Conservation (phyloP, 2,797 vertebrate species). For the Sebastes miniatus region DNA sequence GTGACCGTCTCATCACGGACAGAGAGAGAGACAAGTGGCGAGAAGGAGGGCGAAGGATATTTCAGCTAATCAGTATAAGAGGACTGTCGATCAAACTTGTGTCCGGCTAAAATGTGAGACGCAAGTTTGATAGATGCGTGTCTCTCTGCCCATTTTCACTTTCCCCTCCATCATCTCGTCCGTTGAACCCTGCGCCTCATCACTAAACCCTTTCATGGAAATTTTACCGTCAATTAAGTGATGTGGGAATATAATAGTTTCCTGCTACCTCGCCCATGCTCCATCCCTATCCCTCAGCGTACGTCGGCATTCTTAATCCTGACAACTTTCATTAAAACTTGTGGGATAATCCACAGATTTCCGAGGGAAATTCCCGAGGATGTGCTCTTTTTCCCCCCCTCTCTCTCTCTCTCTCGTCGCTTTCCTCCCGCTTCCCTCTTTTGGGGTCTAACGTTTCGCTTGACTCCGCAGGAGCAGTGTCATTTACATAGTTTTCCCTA, state of each 20-base stretch:
- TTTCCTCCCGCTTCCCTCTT: constrained; percentile 37
- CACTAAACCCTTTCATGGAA: constrained; percentile 31
- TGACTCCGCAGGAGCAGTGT: constrained; percentile 62
- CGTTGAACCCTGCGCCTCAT: constrained; percentile 16
- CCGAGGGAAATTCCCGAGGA: constrained; percentile 64
- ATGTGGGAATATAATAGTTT: constrained; percentile 41
- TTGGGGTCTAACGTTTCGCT: constrained; percentile 55
- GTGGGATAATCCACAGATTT: constrained; percentile 74
- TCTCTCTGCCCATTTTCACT: constrained; percentile 17
- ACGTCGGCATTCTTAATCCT: constrained; percentile 63
- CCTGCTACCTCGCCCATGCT: constrained; percentile 6
- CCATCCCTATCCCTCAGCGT: constrained; percentile 27
- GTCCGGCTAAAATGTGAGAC: background rate
- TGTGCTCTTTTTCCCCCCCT: constrained; percentile 2
- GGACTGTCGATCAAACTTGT: constrained; percentile 13
- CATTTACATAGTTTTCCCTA: constrained; percentile 79
- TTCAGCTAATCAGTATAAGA: constrained; percentile 55
- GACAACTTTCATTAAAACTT: constrained; percentile 73
- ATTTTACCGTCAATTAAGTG: constrained; percentile 41
- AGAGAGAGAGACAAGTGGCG: background rate
- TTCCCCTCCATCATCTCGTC: constrained; percentile 20
- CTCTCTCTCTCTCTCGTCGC: background rate
- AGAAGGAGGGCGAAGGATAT: constrained; percentile 5
- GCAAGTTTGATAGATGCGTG: constrained; percentile 8
- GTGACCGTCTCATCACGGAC: constrained; percentile 61